A percentile compares a stretch with the other conserved stretches of the same genome.
Conservation (phyloP, 2,888 invertebrate genomes). For the Chaitophorus viminalis region DNA sequence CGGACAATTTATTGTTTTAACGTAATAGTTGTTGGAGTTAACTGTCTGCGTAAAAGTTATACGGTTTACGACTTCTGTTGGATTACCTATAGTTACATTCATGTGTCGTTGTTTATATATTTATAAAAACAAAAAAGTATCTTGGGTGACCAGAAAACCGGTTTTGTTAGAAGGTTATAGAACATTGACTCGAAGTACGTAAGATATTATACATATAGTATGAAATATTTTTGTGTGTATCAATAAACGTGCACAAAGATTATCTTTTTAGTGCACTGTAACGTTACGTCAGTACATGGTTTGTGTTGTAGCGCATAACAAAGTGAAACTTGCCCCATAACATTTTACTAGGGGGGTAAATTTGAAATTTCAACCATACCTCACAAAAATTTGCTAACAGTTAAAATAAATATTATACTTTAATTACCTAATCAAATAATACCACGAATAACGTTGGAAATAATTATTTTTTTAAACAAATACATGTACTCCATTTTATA, state of each 20-base stretch:
- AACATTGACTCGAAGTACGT: constrained; percentile 34
- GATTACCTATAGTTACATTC: too few relatives aligned
- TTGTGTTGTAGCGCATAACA: background rate
- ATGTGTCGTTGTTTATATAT: constrained; percentile 3
- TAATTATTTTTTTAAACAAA: too few relatives aligned
- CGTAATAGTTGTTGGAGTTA: background rate
- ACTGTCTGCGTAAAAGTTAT: background rate
- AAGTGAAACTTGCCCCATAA: too few relatives aligned
- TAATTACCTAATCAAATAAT: too few relatives aligned
- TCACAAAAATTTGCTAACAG: too few relatives aligned
- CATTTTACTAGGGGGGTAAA: too few relatives aligned
- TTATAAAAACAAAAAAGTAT: constrained; percentile 27
- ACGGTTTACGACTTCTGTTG: background rate
- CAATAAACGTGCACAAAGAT: background rate
- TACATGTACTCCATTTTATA: too few relatives aligned
- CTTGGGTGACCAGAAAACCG: constrained; percentile 41
- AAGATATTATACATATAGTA: background rate
- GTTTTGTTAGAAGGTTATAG: constrained; percentile 47
- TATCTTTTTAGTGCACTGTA: background rate
- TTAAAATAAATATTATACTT: too few relatives aligned
- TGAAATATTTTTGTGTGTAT: background rate
- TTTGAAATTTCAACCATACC: too few relatives aligned
- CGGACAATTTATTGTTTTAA: background rate
- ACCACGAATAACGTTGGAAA: too few relatives aligned
- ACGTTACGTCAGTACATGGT: background rate